These are phyloP conservation scores for Ctenosaura bakeri DNA, from an alignment of 2,797 vertebrate species.

Conservation along the genomic window DNA sequence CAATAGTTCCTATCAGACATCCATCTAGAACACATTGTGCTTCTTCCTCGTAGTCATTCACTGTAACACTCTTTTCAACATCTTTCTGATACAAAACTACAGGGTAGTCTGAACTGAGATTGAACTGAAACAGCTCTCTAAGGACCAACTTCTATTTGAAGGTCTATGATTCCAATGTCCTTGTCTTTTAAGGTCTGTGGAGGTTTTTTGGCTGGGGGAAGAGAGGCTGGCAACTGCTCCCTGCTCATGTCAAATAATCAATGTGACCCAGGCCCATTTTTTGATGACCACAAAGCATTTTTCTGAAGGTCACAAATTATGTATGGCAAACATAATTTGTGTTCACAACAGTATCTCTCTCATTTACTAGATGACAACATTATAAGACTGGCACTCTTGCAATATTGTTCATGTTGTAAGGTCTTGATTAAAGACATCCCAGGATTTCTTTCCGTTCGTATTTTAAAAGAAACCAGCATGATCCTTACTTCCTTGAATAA, in stretches of 20 bases:
- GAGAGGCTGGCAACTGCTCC: not conserved
- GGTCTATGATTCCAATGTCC: not conserved
- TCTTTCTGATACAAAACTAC: constrained; percentile 9
- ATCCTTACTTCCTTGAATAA: not conserved
- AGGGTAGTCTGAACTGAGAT: constrained; percentile 10
- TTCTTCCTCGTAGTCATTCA: constrained; percentile 20
- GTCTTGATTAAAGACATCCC: not conserved
- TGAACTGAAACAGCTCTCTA: not conserved
- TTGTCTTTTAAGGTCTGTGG: not conserved
- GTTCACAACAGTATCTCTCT: not conserved
- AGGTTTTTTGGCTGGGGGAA: no score
- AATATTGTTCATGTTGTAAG: not conserved
- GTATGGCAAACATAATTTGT: not conserved
- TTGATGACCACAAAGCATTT: not conserved
- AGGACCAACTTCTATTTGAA: not conserved
- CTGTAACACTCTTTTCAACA: constrained; percentile 9
- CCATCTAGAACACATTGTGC: not conserved
- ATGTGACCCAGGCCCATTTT: not conserved
- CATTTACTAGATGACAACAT: not conserved
- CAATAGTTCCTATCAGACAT: not conserved
- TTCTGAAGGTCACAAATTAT: no score
- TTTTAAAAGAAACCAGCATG: not conserved
- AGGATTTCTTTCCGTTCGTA: not conserved
- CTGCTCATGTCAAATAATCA: not conserved
- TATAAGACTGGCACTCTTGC: not conserved